Evolutionary conservation across 2,888 invertebrate genomes (phyloP), one percentile per base, ranked within the genome.

Genomic region (Matsumyia berberina): DNA sequence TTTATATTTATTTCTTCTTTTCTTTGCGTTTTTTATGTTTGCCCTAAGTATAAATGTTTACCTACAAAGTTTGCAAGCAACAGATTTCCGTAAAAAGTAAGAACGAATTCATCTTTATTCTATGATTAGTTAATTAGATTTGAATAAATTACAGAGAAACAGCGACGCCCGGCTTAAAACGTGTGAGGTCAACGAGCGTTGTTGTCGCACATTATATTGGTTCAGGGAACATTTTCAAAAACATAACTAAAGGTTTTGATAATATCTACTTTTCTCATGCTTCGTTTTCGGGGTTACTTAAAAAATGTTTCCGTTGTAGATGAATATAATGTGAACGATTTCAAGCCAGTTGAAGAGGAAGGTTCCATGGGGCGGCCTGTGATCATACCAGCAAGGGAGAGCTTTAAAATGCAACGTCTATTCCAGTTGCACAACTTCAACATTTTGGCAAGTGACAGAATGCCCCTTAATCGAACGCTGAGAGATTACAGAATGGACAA

Each of bases 191-290:
- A 46, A 89, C 88, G 29, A 90, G 89, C 86, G 90, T 90, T 86
- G 96, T 97, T 62, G 96, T 98, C 24, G 97, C 97, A 0, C 97
- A 97, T 91, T 98, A 97, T 91, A 94, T 97, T 88, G 97, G 97
- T 57, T 95, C 96, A 86, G 94, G 94, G 64, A 95, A 95, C 89
- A 94, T 95, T 80, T 96, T 96, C 89, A 94, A 95, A 31, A 97
- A 97, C 90, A 93, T 97, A 87, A 95, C 96, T 77, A 93, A 95
- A 92, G 96, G 96, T 91, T 81, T 49, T 46, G 1, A 33, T 46
- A 37, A 17, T 12, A 12, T n/a, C 24, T 49, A n/a, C 12, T 62
- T 15, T 77, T 35, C 35, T 42, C 9, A 39, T 77, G 58, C 39
- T 55, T 67, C 29, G 9, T 31, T 33, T 31, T 8, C 6, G 46